These are phyloP conservation scores for Notodonta ziczac DNA, from an alignment of 2,888 invertebrate species.

Conservation along the genomic window DNA sequence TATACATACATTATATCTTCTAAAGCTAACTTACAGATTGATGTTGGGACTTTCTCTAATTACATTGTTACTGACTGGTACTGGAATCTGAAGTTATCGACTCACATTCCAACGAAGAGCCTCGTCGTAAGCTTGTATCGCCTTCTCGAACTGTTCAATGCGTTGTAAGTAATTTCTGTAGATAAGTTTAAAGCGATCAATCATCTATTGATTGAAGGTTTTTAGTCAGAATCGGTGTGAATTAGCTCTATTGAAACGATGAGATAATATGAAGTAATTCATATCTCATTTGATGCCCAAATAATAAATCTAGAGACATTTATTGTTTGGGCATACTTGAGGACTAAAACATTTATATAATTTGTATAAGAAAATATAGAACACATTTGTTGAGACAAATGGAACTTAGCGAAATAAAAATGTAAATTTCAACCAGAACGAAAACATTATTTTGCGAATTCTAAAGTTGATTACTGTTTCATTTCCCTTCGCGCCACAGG, in stretches of 20 bases:
- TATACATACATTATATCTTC: too few relatives aligned
- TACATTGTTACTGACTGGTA: conserved; percentile 56
- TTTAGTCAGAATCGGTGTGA: too few relatives aligned
- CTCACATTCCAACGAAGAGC: conserved; percentile 78
- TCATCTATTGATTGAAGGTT: too few relatives aligned
- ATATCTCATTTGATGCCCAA: too few relatives aligned
- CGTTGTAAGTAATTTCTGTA: conserved; percentile 77
- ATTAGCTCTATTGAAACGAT: too few relatives aligned
- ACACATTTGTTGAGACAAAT: not conserved
- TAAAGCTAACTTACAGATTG: not conserved
- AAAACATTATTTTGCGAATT: conserved; percentile 1
- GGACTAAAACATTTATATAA: too few relatives aligned
- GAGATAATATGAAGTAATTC: too few relatives aligned
- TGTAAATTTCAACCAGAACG: not conserved
- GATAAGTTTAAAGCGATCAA: conserved; percentile 23
- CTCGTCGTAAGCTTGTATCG: conserved; percentile 75
- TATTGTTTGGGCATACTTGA: too few relatives aligned
- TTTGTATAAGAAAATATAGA: too few relatives aligned
- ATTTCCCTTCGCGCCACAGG: conserved; percentile 5
- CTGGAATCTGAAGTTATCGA: conserved; percentile 52
- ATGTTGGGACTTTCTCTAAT: conserved; percentile 39
- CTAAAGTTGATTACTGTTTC: conserved; percentile 2
- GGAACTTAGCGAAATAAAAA: not conserved
- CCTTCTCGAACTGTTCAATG: conserved; percentile 73
- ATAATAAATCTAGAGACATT: too few relatives aligned